A percentile compares a stretch with the other conserved stretches of the same genome.
These are phyloP conservation scores for Eonycteris spelaea DNA, from an alignment of 2,113 vertebrate genomes.

Conservation along the genomic window DNA sequence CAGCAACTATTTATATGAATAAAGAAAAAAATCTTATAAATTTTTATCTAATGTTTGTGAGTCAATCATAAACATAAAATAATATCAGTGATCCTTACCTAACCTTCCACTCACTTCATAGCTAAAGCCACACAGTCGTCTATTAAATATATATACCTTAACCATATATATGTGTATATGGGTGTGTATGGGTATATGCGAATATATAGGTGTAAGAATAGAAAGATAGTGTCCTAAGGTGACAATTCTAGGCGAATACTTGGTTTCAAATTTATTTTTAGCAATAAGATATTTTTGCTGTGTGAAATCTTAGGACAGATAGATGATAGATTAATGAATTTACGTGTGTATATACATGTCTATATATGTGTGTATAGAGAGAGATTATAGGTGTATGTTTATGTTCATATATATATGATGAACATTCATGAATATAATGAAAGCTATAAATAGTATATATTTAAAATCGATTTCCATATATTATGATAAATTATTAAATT, in stretches of 20 bases:
- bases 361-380: neutral
- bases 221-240: neutral
- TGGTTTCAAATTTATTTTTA: neutral
- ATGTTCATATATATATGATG: too few species aligned
- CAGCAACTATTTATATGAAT: neutral
- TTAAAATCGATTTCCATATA: neutral
- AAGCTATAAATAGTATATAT: neutral
- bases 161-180: neutral
- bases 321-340: neutral
- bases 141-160: neutral
- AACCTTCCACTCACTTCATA: neutral
- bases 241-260: neutral
- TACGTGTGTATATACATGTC: neutral
- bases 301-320: neutral
- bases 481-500: neutral
- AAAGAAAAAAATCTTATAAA: neutral
- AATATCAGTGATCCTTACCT: neutral
- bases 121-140: neutral
- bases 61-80: neutral
- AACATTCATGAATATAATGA: neutral
- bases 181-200: neutral
- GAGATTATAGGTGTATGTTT: neutral
- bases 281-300: neutral
- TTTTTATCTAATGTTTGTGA: neutral
- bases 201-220: neutral